A percentile compares a stretch with the other conserved stretches of the same genome.
phyloP scores from a whole-genome alignment of 2,797 vertebrate genomes.

The Discoglossus pictus region DNA sequence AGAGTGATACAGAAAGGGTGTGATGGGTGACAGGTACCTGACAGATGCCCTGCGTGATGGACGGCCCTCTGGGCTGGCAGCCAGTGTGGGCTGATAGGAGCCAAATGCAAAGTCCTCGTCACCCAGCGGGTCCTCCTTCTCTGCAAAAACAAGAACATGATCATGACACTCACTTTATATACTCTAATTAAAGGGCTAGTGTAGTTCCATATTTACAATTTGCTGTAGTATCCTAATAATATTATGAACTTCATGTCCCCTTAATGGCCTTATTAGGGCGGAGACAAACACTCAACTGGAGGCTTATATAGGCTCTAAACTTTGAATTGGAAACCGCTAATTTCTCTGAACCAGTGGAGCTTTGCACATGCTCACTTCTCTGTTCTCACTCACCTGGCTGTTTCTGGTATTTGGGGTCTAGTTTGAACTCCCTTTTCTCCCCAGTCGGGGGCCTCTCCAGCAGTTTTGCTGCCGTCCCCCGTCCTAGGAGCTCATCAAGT shows the following conservation, averaged over 20 bases:
- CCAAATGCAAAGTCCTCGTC: slow-evolving; percentile 81
- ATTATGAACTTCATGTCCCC: too few relatives aligned
- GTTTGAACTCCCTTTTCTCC: slow-evolving; percentile 66
- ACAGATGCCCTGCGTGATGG: slow-evolving; percentile 75
- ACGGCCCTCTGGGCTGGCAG: slow-evolving; percentile 68
- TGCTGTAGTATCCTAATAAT: too few relatives aligned
- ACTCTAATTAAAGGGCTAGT: too few relatives aligned
- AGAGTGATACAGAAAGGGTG: too few relatives aligned
- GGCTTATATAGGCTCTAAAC: too few relatives aligned
- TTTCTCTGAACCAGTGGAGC: too few relatives aligned
- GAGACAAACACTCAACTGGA: too few relatives aligned
- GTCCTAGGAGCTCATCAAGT: slow-evolving; percentile 83
- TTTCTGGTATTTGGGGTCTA: slow-evolving; percentile 66
- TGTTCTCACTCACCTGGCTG: slow-evolving; percentile 65
- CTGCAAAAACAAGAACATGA: slow-evolving; percentile 54
- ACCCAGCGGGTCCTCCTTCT: slow-evolving; percentile 58
- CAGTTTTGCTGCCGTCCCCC: slow-evolving; percentile 67
- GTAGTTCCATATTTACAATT: too few relatives aligned
- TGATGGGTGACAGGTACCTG: slow-evolving; percentile 65
- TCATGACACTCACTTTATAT: too few relatives aligned
- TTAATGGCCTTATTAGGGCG: too few relatives aligned
- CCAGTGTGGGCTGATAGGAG: slow-evolving; percentile 81
- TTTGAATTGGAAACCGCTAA: too few relatives aligned
- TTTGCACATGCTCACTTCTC: too few relatives aligned
- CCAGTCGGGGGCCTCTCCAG: slow-evolving; percentile 66